phyloP scores from a whole-genome alignment of 1,140 invertebrate genomes.

The Brachionus koreanus region DNA sequence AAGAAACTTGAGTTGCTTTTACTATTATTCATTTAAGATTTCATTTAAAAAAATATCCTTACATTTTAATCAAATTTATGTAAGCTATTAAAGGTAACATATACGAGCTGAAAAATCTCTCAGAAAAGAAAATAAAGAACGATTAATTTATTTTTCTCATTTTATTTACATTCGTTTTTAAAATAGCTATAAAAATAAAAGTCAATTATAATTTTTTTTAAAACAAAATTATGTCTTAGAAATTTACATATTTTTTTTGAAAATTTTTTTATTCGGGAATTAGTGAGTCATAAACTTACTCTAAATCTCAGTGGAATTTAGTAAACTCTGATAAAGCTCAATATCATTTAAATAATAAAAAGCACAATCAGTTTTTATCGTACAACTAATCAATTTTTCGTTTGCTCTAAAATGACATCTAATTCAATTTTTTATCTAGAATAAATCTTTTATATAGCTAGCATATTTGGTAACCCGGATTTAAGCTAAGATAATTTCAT shows the following conservation, averaged over 20 bases:
- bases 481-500: no score
- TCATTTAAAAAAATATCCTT: neutral
- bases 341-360: neutral
- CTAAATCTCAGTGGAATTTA: neutral
- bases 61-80: neutral
- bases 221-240: neutral
- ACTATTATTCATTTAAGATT: constrained; percentile 10
- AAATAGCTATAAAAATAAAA: neutral
- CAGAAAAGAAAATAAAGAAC: neutral
- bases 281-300: neutral
- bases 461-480: neutral
- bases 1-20: neutral
- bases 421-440: neutral
- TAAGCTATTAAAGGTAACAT: neutral
- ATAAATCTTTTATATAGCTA: neutral
- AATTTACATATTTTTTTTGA: neutral
- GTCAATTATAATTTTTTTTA: neutral
- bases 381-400: neutral
- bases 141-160: neutral
- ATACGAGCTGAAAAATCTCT: neutral
- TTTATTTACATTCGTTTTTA: neutral
- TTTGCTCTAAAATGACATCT: neutral
- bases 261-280: neutral
- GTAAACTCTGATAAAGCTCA: neutral
- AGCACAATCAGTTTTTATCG: neutral